Evolutionary conservation across 1,140 invertebrate species (phyloP).

Genomic region (Kradibia gibbosae): DNA sequence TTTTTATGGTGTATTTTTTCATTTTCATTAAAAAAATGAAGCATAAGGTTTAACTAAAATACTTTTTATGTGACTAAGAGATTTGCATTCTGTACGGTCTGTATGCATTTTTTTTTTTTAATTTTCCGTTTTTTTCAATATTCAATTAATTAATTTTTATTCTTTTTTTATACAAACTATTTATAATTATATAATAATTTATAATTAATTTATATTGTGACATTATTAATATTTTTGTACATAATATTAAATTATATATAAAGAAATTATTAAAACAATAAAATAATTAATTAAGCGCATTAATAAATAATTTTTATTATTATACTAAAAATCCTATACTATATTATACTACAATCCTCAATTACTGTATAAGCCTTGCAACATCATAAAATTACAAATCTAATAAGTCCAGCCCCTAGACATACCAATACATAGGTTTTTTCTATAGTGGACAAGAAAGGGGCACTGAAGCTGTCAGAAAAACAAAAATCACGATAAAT

Average conservation of each 20-base stretch:
- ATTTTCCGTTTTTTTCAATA: too few species aligned
- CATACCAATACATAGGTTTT: not conserved
- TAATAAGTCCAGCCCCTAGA: not conserved
- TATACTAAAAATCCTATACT: not conserved
- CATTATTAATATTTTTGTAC: too few species aligned
- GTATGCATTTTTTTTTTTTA: too few species aligned
- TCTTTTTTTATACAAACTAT: too few species aligned
- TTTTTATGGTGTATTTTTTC: not conserved
- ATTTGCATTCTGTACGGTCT: too few species aligned
- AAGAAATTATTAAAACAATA: too few species aligned
- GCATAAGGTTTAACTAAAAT: slow-evolving; percentile 35
- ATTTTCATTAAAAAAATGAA: not conserved
- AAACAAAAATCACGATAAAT: slow-evolving; percentile 15
- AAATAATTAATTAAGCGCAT: too few species aligned
- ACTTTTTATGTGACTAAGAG: not conserved
- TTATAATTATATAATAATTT: not conserved
- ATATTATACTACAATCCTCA: not conserved
- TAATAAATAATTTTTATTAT: too few species aligned
- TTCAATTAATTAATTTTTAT: too few species aligned
- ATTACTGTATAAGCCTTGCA: not conserved
- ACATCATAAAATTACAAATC: not conserved
- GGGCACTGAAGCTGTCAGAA: not conserved
- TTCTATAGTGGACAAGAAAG: not conserved
- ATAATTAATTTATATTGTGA: not conserved
- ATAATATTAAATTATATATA: too few species aligned